phyloP scores from a whole-genome alignment of 2,113 vertebrate genomes.

The Nymphicus hollandicus region DNA sequence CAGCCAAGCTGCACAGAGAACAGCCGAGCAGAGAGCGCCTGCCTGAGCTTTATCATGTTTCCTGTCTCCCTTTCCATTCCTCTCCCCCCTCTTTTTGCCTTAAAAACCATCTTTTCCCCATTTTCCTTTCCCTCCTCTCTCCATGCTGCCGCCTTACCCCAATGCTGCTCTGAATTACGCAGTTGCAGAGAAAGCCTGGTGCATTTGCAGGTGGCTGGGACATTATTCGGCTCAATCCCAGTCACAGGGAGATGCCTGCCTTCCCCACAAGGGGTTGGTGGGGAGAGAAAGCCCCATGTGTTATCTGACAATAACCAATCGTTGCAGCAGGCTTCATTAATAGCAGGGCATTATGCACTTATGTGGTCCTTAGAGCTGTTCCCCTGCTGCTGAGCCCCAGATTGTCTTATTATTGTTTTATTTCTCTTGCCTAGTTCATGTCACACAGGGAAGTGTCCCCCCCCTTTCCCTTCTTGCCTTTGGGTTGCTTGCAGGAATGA shows the following conservation, averaged over 20 bases:
- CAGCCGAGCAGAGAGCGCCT: background rate
- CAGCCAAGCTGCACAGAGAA: background rate
- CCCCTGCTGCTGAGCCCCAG: background rate
- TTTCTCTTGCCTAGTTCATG: background rate
- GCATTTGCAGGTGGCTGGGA: background rate
- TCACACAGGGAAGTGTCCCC: background rate
- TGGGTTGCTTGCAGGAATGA: background rate
- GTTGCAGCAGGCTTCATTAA: background rate
- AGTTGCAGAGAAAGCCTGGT: background rate
- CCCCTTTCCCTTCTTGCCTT: background rate
- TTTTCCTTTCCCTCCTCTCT: background rate
- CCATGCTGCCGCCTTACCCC: background rate
- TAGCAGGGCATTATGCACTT: background rate
- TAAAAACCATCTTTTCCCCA: background rate
- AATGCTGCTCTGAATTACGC: background rate
- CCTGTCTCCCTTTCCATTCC: background rate
- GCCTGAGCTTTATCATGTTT: slow-evolving; percentile 10
- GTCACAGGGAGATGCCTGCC: slow-evolving; percentile 4
- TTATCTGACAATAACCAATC: background rate
- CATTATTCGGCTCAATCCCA: background rate
- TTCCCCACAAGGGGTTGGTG: background rate
- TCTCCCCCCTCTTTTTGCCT: too few species aligned
- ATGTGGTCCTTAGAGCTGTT: background rate
- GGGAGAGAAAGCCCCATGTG: background rate
- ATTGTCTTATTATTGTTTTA: background rate